Conservation (phyloP, 2,797 vertebrate species). For the Pseudomugil gertrudae region DNA sequence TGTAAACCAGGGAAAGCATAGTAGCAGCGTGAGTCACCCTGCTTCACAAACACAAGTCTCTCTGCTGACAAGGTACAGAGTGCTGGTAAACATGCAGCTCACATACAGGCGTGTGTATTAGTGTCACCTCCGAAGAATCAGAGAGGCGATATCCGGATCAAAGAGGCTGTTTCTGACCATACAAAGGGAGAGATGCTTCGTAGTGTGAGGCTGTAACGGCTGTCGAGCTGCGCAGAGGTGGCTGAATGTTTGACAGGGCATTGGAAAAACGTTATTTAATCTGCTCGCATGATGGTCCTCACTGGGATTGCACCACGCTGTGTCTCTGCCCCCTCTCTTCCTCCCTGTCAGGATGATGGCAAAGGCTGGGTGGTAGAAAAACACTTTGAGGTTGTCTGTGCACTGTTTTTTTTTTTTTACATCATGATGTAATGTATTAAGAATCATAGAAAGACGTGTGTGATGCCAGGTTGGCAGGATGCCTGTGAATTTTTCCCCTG, state of each 20-base stretch:
- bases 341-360: constrained; percentile 57
- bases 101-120: constrained; percentile 51
- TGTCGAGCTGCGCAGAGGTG: constrained; percentile 81
- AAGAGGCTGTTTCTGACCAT: constrained; percentile 72
- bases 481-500: constrained; percentile 49
- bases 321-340: constrained; percentile 46
- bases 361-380: constrained; percentile 50
- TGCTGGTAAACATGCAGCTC: constrained; percentile 69
- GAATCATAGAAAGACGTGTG: constrained; percentile 85
- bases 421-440: constrained; percentile 75
- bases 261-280: constrained; percentile 87
- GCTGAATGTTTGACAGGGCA: constrained; percentile 85
- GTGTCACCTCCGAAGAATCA: constrained; percentile 76
- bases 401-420: constrained; percentile 35
- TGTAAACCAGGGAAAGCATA: constrained; percentile 66
- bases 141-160: constrained; percentile 74
- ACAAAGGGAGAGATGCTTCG: constrained; percentile 60
- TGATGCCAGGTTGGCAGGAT: constrained; percentile 63
- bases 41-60: constrained; percentile 63
- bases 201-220: constrained; percentile 69
- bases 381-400: constrained; percentile 36
- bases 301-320: constrained; percentile 77
- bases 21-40: constrained; percentile 59
- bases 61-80: constrained; percentile 58
- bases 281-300: constrained; percentile 83